Evolutionary conservation across 2,797 vertebrate genomes (phyloP).

Genomic region (Agapornis canus): DNA sequence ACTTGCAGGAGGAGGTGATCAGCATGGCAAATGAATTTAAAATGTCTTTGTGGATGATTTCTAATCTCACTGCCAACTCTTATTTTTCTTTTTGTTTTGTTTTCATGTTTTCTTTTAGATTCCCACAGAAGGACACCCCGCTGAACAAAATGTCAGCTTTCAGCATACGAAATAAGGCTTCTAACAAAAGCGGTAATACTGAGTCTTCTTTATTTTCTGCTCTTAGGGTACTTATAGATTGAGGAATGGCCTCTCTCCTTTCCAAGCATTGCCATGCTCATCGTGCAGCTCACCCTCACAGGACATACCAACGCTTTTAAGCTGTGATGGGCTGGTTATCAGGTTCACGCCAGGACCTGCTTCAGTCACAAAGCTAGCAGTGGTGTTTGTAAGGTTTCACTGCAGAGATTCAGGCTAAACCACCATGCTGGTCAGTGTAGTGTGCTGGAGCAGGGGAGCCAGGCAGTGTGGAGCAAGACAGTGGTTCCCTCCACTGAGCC

Average conservation of each 20-base stretch:
- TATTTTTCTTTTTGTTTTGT: not conserved
- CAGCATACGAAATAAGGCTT: constrained; percentile 52
- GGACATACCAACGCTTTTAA: rapidly evolving
- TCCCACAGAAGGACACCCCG: not conserved
- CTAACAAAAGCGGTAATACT: constrained; percentile 66
- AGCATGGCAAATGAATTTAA: not conserved
- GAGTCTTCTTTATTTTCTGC: not conserved
- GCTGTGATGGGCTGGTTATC: rapidly evolving
- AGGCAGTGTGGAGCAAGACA: rapidly evolving
- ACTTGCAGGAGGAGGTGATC: not conserved
- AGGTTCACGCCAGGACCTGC: rapidly evolving
- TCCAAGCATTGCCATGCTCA: rapidly evolving
- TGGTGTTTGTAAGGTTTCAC: not conserved
- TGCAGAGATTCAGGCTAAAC: not conserved
- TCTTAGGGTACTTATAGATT: not conserved
- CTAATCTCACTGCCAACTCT: not conserved
- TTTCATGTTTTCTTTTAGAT: constrained; percentile 44
- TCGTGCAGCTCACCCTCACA: rapidly evolving
- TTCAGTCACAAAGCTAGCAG: rapidly evolving
- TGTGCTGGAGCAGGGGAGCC: rapidly evolving
- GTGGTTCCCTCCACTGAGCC: rapidly evolving
- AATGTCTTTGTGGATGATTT: not conserved
- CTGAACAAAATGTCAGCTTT: constrained; percentile 69
- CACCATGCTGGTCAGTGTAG: rapidly evolving
- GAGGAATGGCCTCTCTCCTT: rapidly evolving